These are phyloP conservation scores for Villa cingulata DNA, from an alignment of 2,888 invertebrate genomes.

Conservation along the genomic window DNA sequence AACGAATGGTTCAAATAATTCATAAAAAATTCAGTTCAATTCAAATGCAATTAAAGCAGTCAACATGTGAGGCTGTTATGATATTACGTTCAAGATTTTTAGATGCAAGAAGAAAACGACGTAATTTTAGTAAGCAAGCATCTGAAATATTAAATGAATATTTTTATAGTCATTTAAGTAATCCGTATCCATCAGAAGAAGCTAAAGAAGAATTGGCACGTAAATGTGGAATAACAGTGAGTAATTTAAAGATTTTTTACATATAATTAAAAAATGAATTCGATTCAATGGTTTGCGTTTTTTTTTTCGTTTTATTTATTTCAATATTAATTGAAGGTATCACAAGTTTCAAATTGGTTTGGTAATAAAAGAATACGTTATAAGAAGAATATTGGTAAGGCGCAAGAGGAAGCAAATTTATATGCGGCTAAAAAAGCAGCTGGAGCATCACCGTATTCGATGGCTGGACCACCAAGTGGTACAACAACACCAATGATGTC, in stretches of 20 bases:
- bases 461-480: slow-evolving; percentile 77
- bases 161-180: slow-evolving; percentile 98
- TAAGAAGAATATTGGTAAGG: slow-evolving; percentile 99
- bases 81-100: slow-evolving; percentile 66
- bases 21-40: slow-evolving; percentile 97
- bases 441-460: slow-evolving; percentile 77
- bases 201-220: slow-evolving; percentile 98
- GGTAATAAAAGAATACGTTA: slow-evolving; percentile 99
- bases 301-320: not conserved
- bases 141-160: slow-evolving; percentile 99
- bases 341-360: slow-evolving; percentile 97
- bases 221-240: slow-evolving; percentile 96
- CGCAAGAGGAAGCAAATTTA: slow-evolving; percentile 97
- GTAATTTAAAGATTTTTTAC: slow-evolving; percentile 14
- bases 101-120: slow-evolving; percentile 75
- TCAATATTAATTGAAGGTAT: slow-evolving; percentile 23
- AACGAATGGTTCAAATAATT: slow-evolving; percentile 97
- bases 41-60: slow-evolving; percentile 98
- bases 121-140: slow-evolving; percentile 99
- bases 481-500: slow-evolving; percentile 93
- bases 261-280: too few relatives aligned
- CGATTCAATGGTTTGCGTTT: not conserved
- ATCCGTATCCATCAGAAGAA: slow-evolving; percentile 99
- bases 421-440: slow-evolving; percentile 98
- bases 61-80: slow-evolving; percentile 99